Base-by-base conservation (phyloP, 2,113 vertebrate genomes). In the Thermophis baileyi region DNA sequence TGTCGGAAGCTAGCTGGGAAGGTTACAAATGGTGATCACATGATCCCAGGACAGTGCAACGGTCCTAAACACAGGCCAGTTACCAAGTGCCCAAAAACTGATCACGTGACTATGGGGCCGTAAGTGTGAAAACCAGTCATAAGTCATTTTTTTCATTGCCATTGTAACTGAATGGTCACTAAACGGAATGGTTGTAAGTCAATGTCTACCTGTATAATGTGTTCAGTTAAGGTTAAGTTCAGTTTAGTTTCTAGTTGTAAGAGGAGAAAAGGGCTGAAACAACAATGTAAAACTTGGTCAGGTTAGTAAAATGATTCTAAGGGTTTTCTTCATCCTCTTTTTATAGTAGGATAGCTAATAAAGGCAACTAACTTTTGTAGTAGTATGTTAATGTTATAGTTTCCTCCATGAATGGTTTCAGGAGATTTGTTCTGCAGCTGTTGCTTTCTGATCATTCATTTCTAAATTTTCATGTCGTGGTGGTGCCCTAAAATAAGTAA, bases 351-450 rank as follows among this genome's bases (percentile, higher is more conserved):
- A 1, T 60, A 18, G 88, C 24, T 89, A 44, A 57, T 60, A 87
- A 40, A 60, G 27, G 18, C 50, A 55, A 22, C n/a, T 44, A 85
- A 46, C 6, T 3, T 55, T 89, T 81, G 27, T 40, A 89, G 11
- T 24, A 85, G 50, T 55, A 40, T 85, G 49, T 92, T 54, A n/a
- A 57, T 24, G 18, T n/a, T 55, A 20, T 22, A 55, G 44, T 89
- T 92, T 92, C 92, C 51, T 89, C 27, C 18, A 25, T 49, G 18
- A 89, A 57, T 89, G 22, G 40, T 85, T 92, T 57, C 92, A 89
- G 92, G 51, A 89, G 85, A 44, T 81, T 92, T 57, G 44, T 44
- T 55, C 92, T 85, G 63, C 55, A 54, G 44, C 27, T 35, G 51
- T 51, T 35, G 14, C 51, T 89, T 89, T 46, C 88, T 92, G 92